Evolutionary conservation across 2,113 vertebrate genomes (phyloP).

Genomic region (Cettia cetti): DNA sequence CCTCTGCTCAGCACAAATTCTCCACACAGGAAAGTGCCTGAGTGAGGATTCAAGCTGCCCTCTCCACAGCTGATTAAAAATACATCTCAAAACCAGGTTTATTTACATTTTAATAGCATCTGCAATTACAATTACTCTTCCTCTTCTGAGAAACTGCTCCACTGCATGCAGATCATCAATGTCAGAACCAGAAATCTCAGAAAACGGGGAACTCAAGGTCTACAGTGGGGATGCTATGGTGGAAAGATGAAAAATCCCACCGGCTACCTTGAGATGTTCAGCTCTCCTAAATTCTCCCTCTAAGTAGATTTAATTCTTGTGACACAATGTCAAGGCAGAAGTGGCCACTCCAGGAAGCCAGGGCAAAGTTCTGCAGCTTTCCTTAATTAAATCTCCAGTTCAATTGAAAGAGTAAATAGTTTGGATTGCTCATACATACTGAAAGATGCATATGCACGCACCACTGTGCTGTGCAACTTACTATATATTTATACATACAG

Average conservation of each 20-base stretch:
- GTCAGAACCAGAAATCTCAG: neutral
- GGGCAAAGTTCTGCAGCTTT: neutral
- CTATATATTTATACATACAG: neutral
- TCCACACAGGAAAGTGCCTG: neutral
- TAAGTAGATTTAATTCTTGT: neutral
- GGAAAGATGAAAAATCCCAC: neutral
- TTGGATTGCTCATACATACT: neutral
- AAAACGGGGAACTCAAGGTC: neutral
- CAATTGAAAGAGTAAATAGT: neutral
- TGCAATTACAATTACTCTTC: constrained; percentile 64
- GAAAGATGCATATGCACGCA: neutral
- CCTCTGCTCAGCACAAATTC: neutral
- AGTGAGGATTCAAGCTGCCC: neutral
- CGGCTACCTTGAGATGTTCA: neutral
- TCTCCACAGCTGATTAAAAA: constrained; percentile 57
- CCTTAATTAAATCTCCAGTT: neutral
- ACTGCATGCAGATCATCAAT: constrained; percentile 45
- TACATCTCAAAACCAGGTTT: constrained; percentile 31
- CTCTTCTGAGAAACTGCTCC: neutral
- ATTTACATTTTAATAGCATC: constrained; percentile 71
- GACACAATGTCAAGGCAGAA: neutral
- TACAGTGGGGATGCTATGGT: neutral
- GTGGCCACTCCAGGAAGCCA: neutral
- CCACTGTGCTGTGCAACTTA: neutral
- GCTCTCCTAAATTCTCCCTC: neutral